Evolutionary conservation across 2,888 invertebrate species (phyloP), one percentile per base, ranked within the genome.

Genomic region (Notocelia uddmanniana): DNA sequence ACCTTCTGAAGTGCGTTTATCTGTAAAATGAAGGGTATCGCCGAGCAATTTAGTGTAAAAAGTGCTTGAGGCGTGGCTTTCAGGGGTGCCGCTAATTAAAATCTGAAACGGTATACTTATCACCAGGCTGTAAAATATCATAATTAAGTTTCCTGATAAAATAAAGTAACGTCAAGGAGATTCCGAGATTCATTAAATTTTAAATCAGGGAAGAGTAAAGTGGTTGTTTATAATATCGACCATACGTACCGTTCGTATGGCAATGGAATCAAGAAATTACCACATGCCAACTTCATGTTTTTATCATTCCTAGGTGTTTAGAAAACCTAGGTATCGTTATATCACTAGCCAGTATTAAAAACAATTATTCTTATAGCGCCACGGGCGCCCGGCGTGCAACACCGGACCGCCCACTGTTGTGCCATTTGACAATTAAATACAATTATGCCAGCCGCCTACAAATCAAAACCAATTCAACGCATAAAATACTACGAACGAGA

Each of bases 401-500:
- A 41, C 18, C 52, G 10, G 26, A 41, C 41, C 78, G 76, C 74
- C 77, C 77, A 81, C 78, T 78, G 77, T 83, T 85, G 81, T 81
- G 84, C 82, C 85, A 88, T 81, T 81, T 76, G 75, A 81, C 82
- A 86, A 87, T 88, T 85, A 85, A 78, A 83, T 77, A 76, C 83
- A 85, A 85, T 86, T 81, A 84, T 79, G 76, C 79, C 79, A 78
- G 50, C 75, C 79, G 77, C 79, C 74, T 76, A 82, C 81, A 83
- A 87, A 87, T 87, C 85, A 84, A 85, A 84, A 79, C 78, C 83
- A 86, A 87, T 89, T 85, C 72, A 70, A 70, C 68, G 73, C 68
- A 26, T 70, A 70, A 70, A 70, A 19, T 69, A 37, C 48, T 48
- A 23, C 0, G 48, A 58, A 70, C 64, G 23, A 50, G 45, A 21